A percentile compares a stretch with the other conserved stretches of the same genome.
phyloP scores from a whole-genome alignment of 2,888 invertebrate genomes.

The Paralinhomoeus sp. region DNA sequence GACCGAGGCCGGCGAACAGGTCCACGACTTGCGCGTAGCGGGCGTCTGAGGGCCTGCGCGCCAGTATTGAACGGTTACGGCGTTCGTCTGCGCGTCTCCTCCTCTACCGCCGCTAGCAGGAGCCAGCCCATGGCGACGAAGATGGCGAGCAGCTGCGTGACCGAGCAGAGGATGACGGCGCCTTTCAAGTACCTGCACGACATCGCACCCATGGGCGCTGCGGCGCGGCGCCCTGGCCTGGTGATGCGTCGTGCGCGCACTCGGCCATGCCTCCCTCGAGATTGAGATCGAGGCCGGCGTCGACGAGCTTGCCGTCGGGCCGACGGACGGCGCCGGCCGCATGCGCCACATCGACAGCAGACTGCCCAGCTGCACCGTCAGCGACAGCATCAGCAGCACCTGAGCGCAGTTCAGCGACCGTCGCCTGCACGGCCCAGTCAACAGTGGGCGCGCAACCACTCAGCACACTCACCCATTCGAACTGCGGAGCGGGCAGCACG shows the following conservation, averaged over 20 bases:
- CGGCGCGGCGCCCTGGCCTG: no score
- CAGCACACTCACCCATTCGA: no score
- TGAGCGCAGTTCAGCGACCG: no score
- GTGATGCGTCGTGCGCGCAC: conserved; percentile 25
- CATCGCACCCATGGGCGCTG: no score
- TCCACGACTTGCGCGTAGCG: conserved; percentile 61
- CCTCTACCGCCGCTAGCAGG: conserved; percentile 45
- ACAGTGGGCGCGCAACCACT: no score
- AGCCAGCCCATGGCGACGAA: conserved; percentile 75
- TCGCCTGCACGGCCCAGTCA: no score
- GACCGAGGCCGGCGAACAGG: conserved; percentile 63
- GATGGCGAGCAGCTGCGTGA: conserved; percentile 36
- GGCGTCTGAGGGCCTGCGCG: conserved; percentile 37
- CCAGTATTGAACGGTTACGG: background rate
- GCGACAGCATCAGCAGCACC: conserved; percentile 15
- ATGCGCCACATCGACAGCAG: conserved; percentile 51
- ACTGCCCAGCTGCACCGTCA: conserved; percentile 17
- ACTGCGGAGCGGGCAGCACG: no score
- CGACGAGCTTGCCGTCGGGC: conserved; percentile 51
- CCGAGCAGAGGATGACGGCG: conserved; percentile 49
- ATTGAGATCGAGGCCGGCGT: conserved; percentile 76
- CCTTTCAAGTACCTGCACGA: conserved; percentile 65
- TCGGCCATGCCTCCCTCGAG: conserved; percentile 91
- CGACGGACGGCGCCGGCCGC: conserved; percentile 46
- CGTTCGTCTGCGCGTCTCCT: no score